Evolutionary conservation across 2,888 invertebrate genomes (phyloP).

Genomic region (Polylopha cassiicola): DNA sequence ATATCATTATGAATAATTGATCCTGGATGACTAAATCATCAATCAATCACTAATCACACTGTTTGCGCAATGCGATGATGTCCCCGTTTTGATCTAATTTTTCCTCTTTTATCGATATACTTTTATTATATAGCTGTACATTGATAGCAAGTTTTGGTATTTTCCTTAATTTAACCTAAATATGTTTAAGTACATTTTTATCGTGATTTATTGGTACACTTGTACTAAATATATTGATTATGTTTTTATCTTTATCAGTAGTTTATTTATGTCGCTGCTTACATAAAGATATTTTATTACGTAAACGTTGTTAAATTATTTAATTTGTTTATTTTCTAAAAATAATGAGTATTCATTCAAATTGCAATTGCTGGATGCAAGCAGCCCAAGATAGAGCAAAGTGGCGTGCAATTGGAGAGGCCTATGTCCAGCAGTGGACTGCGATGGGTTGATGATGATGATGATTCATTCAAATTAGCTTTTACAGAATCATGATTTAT

Average conservation of each 20-base stretch:
- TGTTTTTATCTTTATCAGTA: neutral
- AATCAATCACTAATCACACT: conserved; percentile 64
- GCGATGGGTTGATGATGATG: no score
- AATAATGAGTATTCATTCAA: no score
- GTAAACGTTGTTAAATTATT: neutral
- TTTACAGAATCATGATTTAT: no score
- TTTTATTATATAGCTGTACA: conserved; percentile 44
- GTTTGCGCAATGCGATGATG: conserved; percentile 51
- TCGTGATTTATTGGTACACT: conserved; percentile 29
- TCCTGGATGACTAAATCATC: conserved; percentile 49
- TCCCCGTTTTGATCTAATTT: conserved; percentile 48
- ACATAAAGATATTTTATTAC: neutral
- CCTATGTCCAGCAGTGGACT: no score
- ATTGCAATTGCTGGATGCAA: no score
- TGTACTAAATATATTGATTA: neutral
- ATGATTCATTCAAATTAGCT: no score
- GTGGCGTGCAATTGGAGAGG: no score
- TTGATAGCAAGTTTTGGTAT: conserved; percentile 34
- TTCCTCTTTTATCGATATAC: conserved; percentile 36
- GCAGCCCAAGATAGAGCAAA: no score
- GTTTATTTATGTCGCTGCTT: neutral
- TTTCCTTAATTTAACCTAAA: conserved; percentile 44
- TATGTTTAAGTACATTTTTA: conserved; percentile 35
- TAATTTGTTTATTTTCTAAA: no score
- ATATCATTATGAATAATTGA: conserved; percentile 61